Evolutionary conservation across 2,888 invertebrate species (phyloP).

Genomic region (Andrena bucephala): DNA sequence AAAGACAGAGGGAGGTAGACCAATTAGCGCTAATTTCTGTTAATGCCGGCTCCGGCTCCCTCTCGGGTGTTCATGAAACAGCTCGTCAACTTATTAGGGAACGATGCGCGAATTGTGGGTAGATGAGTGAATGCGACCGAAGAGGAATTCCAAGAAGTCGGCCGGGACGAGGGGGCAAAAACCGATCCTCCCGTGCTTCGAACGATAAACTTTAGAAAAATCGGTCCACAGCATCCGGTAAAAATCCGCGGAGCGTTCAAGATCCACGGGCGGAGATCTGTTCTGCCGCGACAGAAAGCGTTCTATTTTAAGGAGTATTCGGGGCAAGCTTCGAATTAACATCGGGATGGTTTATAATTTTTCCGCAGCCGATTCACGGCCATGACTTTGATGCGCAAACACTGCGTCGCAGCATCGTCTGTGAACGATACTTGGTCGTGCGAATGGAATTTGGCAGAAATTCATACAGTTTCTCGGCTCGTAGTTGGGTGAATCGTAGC

Average conservation of each 20-base stretch:
- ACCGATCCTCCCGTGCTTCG: neutral
- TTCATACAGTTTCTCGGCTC: neutral
- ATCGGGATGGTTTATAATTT: conserved; percentile 25
- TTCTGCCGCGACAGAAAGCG: conserved; percentile 19
- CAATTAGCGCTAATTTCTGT: conserved; percentile 84
- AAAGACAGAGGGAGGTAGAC: conserved; percentile 68
- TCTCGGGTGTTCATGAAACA: conserved; percentile 69
- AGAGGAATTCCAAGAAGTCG: conserved; percentile 12
- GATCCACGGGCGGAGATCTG: neutral
- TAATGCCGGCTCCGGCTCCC: conserved; percentile 75
- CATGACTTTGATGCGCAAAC: conserved; percentile 12
- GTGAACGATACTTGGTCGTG: neutral
- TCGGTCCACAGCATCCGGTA: neutral
- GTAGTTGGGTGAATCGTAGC: neutral
- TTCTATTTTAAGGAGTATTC: conserved; percentile 47
- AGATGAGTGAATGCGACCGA: conserved; percentile 26
- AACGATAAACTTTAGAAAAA: conserved; percentile 21
- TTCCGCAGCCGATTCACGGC: neutral
- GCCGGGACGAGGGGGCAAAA: conserved; percentile 14
- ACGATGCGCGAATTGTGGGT: conserved; percentile 58
- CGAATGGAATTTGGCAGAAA: neutral
- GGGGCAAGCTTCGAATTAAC: conserved; percentile 26
- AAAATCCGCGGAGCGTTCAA: conserved; percentile 24
- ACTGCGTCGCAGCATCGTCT: neutral
- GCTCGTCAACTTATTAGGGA: conserved; percentile 58